These are phyloP conservation scores for Pilophorus perplexus DNA, from an alignment of 2,888 invertebrate genomes.

Conservation along the genomic window DNA sequence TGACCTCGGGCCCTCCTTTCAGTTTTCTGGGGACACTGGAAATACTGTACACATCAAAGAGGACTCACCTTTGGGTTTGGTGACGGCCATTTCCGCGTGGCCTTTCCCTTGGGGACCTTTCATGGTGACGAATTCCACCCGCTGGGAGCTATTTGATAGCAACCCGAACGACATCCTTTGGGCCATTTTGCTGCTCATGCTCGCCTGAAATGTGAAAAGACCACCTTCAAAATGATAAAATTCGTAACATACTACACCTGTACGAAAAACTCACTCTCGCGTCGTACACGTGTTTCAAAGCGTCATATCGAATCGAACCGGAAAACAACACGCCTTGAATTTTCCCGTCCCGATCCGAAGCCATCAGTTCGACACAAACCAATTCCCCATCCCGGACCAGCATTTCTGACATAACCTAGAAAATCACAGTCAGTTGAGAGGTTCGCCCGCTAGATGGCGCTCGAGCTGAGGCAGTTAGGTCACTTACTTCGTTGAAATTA, in stretches of 20 bases:
- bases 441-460: neutral
- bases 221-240: neutral
- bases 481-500: constrained; percentile 89
- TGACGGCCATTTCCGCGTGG: constrained; percentile 96
- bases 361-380: constrained; percentile 97
- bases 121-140: constrained; percentile 98
- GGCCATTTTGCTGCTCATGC: constrained; percentile 89
- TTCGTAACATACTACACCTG: neutral
- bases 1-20: no score
- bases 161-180: constrained; percentile 93
- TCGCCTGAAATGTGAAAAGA: constrained; percentile 66
- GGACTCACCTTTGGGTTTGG: constrained; percentile 85
- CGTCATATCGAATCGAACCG: constrained; percentile 96
- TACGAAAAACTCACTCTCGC: constrained; percentile 75
- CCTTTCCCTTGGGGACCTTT: constrained; percentile 95
- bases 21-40: no score
- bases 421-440: constrained; percentile 33
- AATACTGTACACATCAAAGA: no score
- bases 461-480: no score
- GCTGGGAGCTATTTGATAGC: constrained; percentile 72
- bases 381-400: constrained; percentile 96
- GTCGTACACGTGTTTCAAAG: constrained; percentile 94
- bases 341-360: constrained; percentile 79
- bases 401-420: constrained; percentile 88
- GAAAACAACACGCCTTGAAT: constrained; percentile 94